Base-by-base conservation (phyloP, 2,888 invertebrate genomes). In the Laothoe populi region DNA sequence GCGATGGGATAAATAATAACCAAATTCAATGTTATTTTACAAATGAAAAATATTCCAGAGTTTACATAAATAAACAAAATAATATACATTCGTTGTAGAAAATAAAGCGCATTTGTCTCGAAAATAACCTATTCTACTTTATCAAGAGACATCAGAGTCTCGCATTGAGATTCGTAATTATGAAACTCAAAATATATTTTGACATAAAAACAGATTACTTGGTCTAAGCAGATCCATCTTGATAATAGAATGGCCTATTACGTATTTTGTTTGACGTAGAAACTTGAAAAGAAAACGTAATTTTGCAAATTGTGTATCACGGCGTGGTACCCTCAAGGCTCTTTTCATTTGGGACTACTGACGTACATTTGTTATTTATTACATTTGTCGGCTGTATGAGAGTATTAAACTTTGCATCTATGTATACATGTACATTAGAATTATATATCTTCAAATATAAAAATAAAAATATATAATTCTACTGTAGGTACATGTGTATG, bases 281-380 rank as follows among this genome's bases (percentile, higher is more conserved):
- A 74, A 71, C 76, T 78, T 77, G 72, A 79, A 83, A 80, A 76
- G 75, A 74, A 61, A 82, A 79, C 77, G 76, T 81, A 79, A 83
- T 83, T 82, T 81, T 77, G 74, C 73, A 81, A 81, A 83, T 82
- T 82, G 81, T 81, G 74, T 74, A 81, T 80, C 74, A 79, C 75
- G 64, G 74, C 69, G 68, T 69, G 70, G 72, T 72, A 69, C 74
- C 77, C 74, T 70, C 64, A 70, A 75, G 74, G 68, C 68, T 74
- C 66, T 66, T 77, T 81, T 80, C 75, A 74, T 81, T 77, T 78
- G 68, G 72, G 68, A 75, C 69, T 72, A 77, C 70, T 77, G 76
- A 71, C 70, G 69, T 74, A 78, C 66, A 78, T 78, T 76, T 77
- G 66, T 72, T 78, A 75, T 78, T 75, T 77, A 74, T 77, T 75